phyloP scores from a whole-genome alignment of 2,797 vertebrate genomes.

The Graptemys geographica region DNA sequence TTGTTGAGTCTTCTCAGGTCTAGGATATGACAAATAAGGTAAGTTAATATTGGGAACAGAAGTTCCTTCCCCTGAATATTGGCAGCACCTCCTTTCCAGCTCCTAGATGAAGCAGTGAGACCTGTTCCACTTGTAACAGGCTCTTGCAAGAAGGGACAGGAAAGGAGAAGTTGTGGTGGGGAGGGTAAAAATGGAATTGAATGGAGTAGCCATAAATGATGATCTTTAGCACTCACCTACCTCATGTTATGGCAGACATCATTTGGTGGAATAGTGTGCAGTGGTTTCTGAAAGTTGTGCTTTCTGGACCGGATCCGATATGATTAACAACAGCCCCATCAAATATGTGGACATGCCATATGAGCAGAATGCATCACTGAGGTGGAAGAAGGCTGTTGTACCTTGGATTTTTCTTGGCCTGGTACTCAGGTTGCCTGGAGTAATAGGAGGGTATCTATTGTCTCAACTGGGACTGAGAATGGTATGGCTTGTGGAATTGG shows the following conservation, averaged over 20 bases:
- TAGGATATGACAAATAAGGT: neutral
- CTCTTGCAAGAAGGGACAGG: neutral
- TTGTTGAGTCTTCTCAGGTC: neutral
- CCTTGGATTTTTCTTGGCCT: neutral
- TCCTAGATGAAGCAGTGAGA: neutral
- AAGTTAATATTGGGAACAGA: neutral
- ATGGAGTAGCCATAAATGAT: neutral
- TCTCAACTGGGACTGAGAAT: neutral
- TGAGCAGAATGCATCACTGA: rapidly evolving
- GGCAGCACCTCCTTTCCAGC: neutral
- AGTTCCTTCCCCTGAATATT: constrained; percentile 3
- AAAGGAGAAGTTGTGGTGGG: neutral
- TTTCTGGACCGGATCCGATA: neutral
- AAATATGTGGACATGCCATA: neutral
- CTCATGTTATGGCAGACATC: neutral
- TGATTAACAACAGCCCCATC: neutral
- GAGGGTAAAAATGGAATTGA: constrained; percentile 35
- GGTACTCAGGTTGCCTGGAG: neutral
- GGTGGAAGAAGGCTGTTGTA: neutral
- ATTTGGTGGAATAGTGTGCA: neutral
- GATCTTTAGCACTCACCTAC: neutral
- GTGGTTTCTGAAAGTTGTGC: neutral
- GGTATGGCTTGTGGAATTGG: neutral
- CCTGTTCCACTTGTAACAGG: constrained; percentile 16
- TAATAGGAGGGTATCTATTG: neutral